These are phyloP conservation scores for Hiodon alosoides DNA, from an alignment of 2,113 vertebrate genomes.

Conservation along the genomic window DNA sequence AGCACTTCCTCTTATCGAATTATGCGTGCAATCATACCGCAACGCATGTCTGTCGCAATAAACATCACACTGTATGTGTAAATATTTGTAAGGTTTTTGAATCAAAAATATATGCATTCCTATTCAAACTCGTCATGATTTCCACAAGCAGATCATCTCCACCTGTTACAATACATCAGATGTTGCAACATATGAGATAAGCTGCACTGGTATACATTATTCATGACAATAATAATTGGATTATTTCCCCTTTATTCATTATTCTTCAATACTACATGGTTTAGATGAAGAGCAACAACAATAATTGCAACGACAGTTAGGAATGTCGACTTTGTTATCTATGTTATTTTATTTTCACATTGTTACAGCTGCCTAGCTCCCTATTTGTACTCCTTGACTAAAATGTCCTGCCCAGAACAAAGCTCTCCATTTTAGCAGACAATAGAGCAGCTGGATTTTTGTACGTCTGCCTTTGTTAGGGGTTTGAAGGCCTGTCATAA, in stretches of 20 bases:
- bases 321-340: slow-evolving; percentile 14
- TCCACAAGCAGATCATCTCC: too few relatives aligned
- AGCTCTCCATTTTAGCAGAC: slow-evolving; percentile 45
- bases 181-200: too few relatives aligned
- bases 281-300: not conserved
- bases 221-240: not conserved
- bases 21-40: too few relatives aligned
- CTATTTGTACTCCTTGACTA: slow-evolving; percentile 34
- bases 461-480: slow-evolving; percentile 59
- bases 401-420: slow-evolving; percentile 52
- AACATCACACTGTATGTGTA: too few relatives aligned
- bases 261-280: not conserved
- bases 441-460: slow-evolving; percentile 65
- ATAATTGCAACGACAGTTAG: slow-evolving; percentile 2
- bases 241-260: not conserved
- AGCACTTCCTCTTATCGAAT: too few relatives aligned
- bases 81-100: too few relatives aligned
- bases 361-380: slow-evolving; percentile 42
- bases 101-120: too few relatives aligned
- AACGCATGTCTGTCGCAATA: too few relatives aligned
- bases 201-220: not conserved
- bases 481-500: slow-evolving; percentile 64
- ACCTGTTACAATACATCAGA: too few relatives aligned
- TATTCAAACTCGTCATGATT: too few relatives aligned
- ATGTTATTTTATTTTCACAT: slow-evolving; percentile 14